Percentiles rank a stretch among this genome's conserved stretches.
These are phyloP conservation scores for Eupithecia abbreviata DNA, from an alignment of 2,888 invertebrate species.

Conservation along the genomic window DNA sequence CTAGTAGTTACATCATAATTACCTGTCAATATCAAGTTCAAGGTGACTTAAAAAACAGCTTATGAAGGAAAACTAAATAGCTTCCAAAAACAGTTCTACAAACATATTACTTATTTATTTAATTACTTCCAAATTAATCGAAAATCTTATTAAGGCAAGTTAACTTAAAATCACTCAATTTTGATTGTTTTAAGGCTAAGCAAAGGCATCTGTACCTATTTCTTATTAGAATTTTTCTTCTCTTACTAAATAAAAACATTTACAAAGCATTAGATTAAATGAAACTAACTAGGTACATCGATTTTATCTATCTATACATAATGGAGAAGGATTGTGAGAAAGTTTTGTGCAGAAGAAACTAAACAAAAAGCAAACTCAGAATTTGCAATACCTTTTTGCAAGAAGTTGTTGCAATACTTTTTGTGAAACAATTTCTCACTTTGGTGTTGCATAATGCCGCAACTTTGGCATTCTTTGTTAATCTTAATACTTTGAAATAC, in stretches of 20 bases:
- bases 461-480: slow-evolving; percentile 58
- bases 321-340: neutral
- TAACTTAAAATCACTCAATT: no score
- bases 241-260: neutral
- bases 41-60: neutral
- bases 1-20: neutral
- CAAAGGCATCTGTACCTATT: no score
- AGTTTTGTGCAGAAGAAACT: neutral
- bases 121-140: no score
- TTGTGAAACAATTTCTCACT: slow-evolving; percentile 62
- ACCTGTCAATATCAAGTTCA: slow-evolving; percentile 3
- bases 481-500: slow-evolving; percentile 63
- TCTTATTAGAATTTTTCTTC: neutral
- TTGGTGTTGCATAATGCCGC: slow-evolving; percentile 62
- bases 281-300: neutral
- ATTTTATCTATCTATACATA: neutral
- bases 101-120: no score
- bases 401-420: slow-evolving; percentile 73
- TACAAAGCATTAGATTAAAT: neutral
- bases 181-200: no score
- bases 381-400: slow-evolving; percentile 72
- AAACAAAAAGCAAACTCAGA: slow-evolving; percentile 26
- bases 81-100: neutral
- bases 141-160: no score
- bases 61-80: neutral